These are phyloP conservation scores for Latrodectus geometricus DNA, from an alignment of 1,140 invertebrate species.

Conservation along the genomic window DNA sequence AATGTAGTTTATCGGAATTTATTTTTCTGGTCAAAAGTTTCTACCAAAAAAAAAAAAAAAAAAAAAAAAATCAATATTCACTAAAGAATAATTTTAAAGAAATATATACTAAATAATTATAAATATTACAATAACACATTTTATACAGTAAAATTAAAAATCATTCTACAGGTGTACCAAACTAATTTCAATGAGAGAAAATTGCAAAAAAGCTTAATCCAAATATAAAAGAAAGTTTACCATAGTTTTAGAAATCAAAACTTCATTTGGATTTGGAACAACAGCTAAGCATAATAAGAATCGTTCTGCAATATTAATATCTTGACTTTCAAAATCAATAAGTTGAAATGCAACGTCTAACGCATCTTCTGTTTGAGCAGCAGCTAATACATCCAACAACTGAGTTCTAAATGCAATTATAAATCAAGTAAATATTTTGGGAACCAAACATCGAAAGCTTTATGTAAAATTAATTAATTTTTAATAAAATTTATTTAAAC, in stretches of 20 bases:
- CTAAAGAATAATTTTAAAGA: too few species aligned
- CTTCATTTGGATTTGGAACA: conserved; percentile 73
- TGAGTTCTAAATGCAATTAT: conserved; percentile 72
- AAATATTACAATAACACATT: too few species aligned
- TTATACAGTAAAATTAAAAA: too few species aligned
- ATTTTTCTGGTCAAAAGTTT: conserved; percentile 66
- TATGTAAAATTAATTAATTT: too few species aligned
- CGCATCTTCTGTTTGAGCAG: conserved; percentile 76
- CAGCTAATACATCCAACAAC: conserved; percentile 78
- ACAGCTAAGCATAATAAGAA: conserved; percentile 81
- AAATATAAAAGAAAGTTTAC: conserved; percentile 65
- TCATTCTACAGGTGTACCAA: too few species aligned
- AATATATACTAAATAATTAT: too few species aligned
- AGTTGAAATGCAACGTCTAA: conserved; percentile 78
- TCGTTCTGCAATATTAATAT: conserved; percentile 76
- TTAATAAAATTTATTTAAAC: too few species aligned
- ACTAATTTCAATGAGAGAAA: too few species aligned
- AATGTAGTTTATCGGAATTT: conserved; percentile 60
- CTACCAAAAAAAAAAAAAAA: conserved; percentile 53
- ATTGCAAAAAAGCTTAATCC: too few species aligned
- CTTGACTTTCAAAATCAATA: conserved; percentile 74
- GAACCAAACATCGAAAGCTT: too few species aligned
- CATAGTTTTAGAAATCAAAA: conserved; percentile 72
- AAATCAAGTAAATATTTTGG: neutral
- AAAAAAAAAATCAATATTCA: neutral